Evolutionary conservation across 2,888 invertebrate genomes (phyloP).

Genomic region (Asteroscopus sphinx): DNA sequence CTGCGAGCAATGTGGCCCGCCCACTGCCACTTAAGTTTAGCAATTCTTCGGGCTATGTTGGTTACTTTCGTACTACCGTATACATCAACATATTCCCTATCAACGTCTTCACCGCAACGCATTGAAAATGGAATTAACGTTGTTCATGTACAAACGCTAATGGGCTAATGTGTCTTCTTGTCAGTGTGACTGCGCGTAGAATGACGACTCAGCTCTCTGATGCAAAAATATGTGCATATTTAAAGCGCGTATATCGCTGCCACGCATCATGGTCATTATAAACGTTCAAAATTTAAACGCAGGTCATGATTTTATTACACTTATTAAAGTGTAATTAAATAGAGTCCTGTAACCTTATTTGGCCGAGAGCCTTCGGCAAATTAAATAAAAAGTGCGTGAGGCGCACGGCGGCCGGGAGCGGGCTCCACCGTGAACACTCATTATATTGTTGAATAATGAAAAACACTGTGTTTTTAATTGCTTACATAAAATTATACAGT

Average conservation of each 20-base stretch:
- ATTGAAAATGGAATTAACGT: constrained; percentile 19
- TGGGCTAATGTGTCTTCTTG: constrained; percentile 69
- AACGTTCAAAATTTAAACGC: constrained; percentile 72
- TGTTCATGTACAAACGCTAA: constrained; percentile 57
- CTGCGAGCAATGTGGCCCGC: too few relatives aligned
- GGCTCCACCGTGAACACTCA: constrained; percentile 60
- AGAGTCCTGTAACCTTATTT: constrained; percentile 78
- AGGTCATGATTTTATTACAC: constrained; percentile 80
- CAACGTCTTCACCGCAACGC: constrained; percentile 2
- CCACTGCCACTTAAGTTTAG: too few relatives aligned
- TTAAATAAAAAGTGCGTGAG: constrained; percentile 69
- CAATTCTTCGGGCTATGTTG: too few relatives aligned
- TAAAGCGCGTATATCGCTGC: constrained; percentile 53
- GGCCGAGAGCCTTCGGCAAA: constrained; percentile 68
- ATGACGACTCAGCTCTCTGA: constrained; percentile 63
- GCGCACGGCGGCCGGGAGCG: constrained; percentile 40
- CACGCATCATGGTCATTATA: constrained; percentile 48
- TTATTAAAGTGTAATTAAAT: constrained; percentile 84
- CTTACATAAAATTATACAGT: constrained; percentile 71
- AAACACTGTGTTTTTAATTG: constrained; percentile 72
- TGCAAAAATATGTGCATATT: constrained; percentile 76
- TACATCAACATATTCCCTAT: not conserved
- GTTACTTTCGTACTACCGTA: too few relatives aligned
- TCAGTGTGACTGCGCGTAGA: constrained; percentile 60
- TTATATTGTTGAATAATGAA: constrained; percentile 74